Conservation (phyloP, 2,888 invertebrate genomes). For the Horisme vitalbata region DNA sequence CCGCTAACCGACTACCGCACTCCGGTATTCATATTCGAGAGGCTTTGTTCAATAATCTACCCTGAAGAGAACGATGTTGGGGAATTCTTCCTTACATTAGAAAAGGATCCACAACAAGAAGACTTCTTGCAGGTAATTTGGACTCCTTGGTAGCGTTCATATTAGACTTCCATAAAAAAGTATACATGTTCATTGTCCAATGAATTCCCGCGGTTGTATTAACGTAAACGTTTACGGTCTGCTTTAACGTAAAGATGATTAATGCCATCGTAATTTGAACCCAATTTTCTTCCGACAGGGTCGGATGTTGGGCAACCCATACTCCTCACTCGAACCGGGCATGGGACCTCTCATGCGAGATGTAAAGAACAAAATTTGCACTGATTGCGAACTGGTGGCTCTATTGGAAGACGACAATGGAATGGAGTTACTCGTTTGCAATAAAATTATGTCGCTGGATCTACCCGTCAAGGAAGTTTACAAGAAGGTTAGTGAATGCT, state of each 20-base stretch:
- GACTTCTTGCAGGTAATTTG: constrained; percentile 93
- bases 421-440: constrained; percentile 98
- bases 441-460: constrained; percentile 98
- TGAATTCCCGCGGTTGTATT: too few species aligned
- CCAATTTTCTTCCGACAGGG: constrained; percentile 78
- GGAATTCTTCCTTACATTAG: constrained; percentile 97
- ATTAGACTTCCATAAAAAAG: too few species aligned
- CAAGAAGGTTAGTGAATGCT: constrained; percentile 84
- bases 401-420: constrained; percentile 98
- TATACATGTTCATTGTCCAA: too few species aligned
- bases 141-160: too few species aligned
- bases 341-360: constrained; percentile 99
- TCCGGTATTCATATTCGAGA: constrained; percentile 98
- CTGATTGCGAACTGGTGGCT: constrained; percentile 99
- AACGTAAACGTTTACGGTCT: too few species aligned
- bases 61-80: constrained; percentile 98
- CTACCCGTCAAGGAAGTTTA: constrained; percentile 96
- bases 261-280: too few species aligned
- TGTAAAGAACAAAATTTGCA: constrained; percentile 99
- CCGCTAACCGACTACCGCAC: constrained; percentile 96
- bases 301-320: constrained; percentile 98
- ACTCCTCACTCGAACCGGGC: constrained; percentile 96
- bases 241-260: too few species aligned
- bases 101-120: constrained; percentile 99
- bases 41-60: constrained; percentile 97